Evolutionary conservation across 2,888 invertebrate species (phyloP), one percentile per base, ranked within the genome.

Genomic region (Hecatera dysodea): DNA sequence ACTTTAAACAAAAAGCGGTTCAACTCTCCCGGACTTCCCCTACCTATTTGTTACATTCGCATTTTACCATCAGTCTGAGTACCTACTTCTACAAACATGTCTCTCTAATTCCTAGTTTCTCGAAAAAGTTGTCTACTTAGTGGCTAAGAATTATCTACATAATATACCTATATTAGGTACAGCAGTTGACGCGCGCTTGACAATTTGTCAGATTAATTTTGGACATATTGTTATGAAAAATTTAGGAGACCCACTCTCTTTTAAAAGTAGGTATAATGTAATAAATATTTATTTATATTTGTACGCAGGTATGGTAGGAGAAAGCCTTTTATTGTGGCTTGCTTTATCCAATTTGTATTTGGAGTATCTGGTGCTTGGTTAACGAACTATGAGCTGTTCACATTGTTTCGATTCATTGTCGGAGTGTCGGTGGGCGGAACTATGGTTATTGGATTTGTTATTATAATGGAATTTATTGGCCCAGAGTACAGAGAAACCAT

Each of bases 351-450:
- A 94, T 93, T 98, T 17, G 81, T 96, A 19, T 96, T 97, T 67
- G 98, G 98, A 42, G 93, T 97, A 24, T 93, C 93, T 0, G 97
- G 98, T 6, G 97, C 98, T 0, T 95, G 97, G 67, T 96, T 97
- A 0, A 97, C 97, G 0, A 97, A 96, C 63, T 96, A 86, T 71
- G 93, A 92, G 94, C 76, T 88, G 1, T 98, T 98, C 87, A 96
- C 97, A 17, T 78, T 97, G 0, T 92, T 97, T 63, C 87, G 98
- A 77, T 97, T 98, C 86, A 86, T 98, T 12, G 96, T 97, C 17
- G 98, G 98, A 3, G 90, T 97, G 78, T 97, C 98, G 1, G 98
- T 98, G 2, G 98, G 98, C 56, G 98, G 98, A 24, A 97, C 98
- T 0, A 98, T 98, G 98, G 97, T 98, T 44, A 91, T 89, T 11